Percentiles rank a stretch among this genome's conserved stretches.
Evolutionary conservation across 2,888 invertebrate genomes (phyloP).

Genomic region (Erebia aethiops): DNA sequence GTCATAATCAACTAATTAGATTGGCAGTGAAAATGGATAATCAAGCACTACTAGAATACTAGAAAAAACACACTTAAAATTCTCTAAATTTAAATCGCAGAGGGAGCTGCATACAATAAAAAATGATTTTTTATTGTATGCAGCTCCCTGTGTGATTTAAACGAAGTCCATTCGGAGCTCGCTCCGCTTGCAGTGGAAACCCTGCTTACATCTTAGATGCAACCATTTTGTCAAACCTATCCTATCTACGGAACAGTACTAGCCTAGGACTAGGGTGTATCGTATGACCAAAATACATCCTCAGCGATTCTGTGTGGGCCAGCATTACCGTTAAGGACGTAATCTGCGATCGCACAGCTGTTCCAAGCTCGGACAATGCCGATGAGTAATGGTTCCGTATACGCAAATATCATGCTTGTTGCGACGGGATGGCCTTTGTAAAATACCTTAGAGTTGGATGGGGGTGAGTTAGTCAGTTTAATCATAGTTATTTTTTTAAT

Average conservation of each 20-base stretch:
- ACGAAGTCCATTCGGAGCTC: no score
- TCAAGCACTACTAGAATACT: no score
- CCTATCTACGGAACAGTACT: background rate
- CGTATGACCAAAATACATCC: slow-evolving; percentile 39
- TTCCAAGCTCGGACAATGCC: slow-evolving; percentile 62
- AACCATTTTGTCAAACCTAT: background rate
- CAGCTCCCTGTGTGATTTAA: no score
- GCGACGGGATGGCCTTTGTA: slow-evolving; percentile 45
- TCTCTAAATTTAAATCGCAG: no score
- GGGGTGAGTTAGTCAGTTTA: background rate
- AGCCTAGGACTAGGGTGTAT: background rate
- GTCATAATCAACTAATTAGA: no score
- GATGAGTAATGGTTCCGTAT: slow-evolving; percentile 68
- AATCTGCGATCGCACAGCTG: slow-evolving; percentile 75
- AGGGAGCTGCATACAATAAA: no score
- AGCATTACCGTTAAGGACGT: slow-evolving; percentile 72
- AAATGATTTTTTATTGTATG: no score
- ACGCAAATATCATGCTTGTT: slow-evolving; percentile 68
- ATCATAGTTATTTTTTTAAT: no score
- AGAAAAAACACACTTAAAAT: no score
- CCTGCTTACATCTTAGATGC: background rate
- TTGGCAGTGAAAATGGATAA: no score
- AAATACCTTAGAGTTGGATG: background rate
- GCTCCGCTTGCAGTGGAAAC: no score
- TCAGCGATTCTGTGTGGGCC: slow-evolving; percentile 62